Evolutionary conservation across 2,797 vertebrate genomes (phyloP).

Genomic region (Gastrophryne carolinensis): DNA sequence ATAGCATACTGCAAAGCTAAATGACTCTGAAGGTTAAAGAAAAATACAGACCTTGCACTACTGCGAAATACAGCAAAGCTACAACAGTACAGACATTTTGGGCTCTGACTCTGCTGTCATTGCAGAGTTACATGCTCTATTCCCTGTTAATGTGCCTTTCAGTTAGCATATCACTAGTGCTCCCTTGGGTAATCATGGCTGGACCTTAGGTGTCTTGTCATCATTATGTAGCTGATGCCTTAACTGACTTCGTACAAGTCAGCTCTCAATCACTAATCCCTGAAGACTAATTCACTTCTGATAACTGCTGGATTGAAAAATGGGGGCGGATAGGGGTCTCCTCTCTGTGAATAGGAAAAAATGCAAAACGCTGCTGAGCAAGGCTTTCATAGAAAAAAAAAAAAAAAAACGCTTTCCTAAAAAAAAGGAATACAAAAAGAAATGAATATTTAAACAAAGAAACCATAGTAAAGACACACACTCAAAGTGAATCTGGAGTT

Average conservation of each 20-base stretch:
- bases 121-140: constrained; percentile 16
- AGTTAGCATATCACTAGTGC: constrained; percentile 3
- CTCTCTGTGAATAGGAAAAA: constrained; percentile 5
- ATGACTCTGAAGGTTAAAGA: not conserved
- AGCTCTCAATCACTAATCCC: constrained; percentile 44
- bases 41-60: not conserved
- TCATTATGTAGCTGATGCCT: constrained; percentile 36
- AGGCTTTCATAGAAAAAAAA: too few species aligned
- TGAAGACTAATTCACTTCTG: constrained; percentile 18
- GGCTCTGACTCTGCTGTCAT: constrained; percentile 4
- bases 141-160: constrained; percentile 34
- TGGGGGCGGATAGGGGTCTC: not conserved
- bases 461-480: too few species aligned
- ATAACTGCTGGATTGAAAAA: constrained; percentile 1
- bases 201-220: constrained; percentile 52
- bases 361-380: not conserved
- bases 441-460: too few species aligned
- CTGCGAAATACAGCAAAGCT: not conserved
- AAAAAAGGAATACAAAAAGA: too few species aligned
- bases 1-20: constrained; percentile 17
- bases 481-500: too few species aligned
- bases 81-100: not conserved
- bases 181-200: constrained; percentile 55
- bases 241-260: constrained; percentile 36
- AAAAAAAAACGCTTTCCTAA: too few species aligned